phyloP scores from a whole-genome alignment of 2,113 vertebrate genomes.

The Dromaius novaehollandiae region DNA sequence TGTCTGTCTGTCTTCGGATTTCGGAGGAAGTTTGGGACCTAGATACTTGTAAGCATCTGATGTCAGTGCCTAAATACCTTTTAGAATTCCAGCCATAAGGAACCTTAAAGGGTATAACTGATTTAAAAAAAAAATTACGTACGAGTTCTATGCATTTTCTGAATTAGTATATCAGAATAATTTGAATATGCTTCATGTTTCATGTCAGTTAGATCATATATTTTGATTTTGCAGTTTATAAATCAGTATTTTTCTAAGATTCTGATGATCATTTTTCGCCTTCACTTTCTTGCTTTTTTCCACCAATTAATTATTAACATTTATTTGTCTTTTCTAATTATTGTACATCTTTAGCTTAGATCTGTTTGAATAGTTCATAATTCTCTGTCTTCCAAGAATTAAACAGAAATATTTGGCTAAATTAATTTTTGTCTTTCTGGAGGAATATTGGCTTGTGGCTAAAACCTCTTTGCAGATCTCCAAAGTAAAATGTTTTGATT shows the following conservation, averaged over 20 bases:
- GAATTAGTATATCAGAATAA: background rate
- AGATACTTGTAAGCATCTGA: constrained; percentile 14
- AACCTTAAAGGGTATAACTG: background rate
- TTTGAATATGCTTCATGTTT: background rate
- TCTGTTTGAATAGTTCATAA: constrained; percentile 25
- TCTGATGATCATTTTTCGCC: background rate
- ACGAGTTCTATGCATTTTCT: background rate
- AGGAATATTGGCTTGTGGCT: background rate
- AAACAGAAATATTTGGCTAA: constrained; percentile 28
- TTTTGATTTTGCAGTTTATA: background rate
- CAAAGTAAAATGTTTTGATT: constrained; percentile 18
- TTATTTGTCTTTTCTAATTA: constrained; percentile 4
- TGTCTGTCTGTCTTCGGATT: constrained; percentile 30
- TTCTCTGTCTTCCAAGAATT: background rate
- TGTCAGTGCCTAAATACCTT: background rate
- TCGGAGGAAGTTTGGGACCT: background rate
- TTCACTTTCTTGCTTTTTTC: background rate
- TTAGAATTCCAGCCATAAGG: background rate
- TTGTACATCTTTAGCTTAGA: constrained; percentile 21
- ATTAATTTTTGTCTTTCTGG: constrained; percentile 43
- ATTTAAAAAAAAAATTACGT: background rate
- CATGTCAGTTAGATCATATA: background rate
- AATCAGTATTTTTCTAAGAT: background rate
- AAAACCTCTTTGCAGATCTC: background rate
- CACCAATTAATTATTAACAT: background rate